Conservation (phyloP, 2,888 invertebrate genomes). For the Stramonita haemastoma region DNA sequence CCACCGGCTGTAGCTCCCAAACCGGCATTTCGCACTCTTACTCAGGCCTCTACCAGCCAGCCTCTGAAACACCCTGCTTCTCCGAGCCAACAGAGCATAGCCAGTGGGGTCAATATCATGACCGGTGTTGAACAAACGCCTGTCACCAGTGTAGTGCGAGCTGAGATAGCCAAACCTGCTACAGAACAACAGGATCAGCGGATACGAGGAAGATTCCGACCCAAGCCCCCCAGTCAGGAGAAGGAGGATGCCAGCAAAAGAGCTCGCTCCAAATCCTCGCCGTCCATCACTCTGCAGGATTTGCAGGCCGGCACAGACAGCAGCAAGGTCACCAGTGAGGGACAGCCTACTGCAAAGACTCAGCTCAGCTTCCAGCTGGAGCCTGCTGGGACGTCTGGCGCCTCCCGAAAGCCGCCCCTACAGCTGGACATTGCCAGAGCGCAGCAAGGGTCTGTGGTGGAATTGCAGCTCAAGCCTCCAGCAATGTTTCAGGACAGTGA, state of each 20-base stretch:
- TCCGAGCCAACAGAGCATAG: neutral
- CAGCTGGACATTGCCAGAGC: slow-evolving; percentile 17
- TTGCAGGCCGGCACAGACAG: neutral
- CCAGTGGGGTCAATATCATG: neutral
- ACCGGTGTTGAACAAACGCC: neutral
- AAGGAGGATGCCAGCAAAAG: slow-evolving; percentile 47
- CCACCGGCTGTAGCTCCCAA: slow-evolving; percentile 46
- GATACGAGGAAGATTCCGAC: slow-evolving; percentile 44
- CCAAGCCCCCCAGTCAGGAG: slow-evolving; percentile 41
- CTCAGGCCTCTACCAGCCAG: neutral
- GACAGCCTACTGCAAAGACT: neutral
- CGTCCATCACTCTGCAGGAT: slow-evolving; percentile 26
- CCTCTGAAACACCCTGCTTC: neutral
- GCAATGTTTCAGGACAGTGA: slow-evolving; percentile 37
- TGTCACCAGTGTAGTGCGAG: slow-evolving; percentile 7
- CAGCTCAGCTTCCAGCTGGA: slow-evolving; percentile 37
- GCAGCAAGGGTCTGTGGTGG: slow-evolving; percentile 13
- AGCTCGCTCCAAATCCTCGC: slow-evolving; percentile 47
- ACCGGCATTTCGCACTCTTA: slow-evolving; percentile 26
- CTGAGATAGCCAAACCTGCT: slow-evolving; percentile 37
- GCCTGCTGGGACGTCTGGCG: neutral
- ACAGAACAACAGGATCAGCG: slow-evolving; percentile 37
- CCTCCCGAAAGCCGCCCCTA: slow-evolving; percentile 23
- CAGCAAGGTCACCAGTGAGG: too few relatives aligned
- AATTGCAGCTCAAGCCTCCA: slow-evolving; percentile 31